Percentiles rank a stretch among this genome's conserved stretches.
Evolutionary conservation across 1,140 invertebrate species (phyloP).

Genomic region (Mactra quadrangularis): DNA sequence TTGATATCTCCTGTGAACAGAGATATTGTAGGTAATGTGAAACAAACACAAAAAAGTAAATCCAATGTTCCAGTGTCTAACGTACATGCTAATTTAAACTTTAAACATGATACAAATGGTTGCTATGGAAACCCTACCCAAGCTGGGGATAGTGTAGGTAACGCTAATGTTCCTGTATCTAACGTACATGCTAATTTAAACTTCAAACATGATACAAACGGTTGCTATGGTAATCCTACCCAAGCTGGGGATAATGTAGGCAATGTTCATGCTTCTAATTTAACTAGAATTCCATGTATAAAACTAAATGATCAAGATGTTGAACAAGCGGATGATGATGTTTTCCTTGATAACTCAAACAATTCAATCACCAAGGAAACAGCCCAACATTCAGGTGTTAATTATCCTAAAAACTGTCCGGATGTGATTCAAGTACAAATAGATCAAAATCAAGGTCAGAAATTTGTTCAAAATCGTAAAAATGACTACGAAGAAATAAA

Average conservation of each 20-base stretch:
- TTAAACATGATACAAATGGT: conserved; percentile 3
- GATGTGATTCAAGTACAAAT: background rate
- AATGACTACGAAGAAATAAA: conserved; percentile 39
- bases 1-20: background rate
- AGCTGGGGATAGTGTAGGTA: conserved; percentile 3
- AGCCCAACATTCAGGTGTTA: background rate
- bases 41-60: no score
- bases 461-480: background rate
- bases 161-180: conserved; percentile 20
- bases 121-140: background rate
- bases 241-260: background rate
- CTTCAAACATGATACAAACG: background rate
- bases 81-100: conserved; percentile 11
- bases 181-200: conserved; percentile 16
- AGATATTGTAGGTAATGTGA: background rate
- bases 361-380: background rate
- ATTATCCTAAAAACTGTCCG: background rate
- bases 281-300: conserved; percentile 36
- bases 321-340: conserved; percentile 29
- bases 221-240: background rate
- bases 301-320: conserved; percentile 29
- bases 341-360: conserved; percentile 13
- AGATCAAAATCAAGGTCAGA: background rate
- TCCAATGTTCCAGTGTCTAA: conserved; percentile 7
- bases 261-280: conserved; percentile 44